phyloP scores from a whole-genome alignment of 37 sponge, comb jelly and placozoan species.

The Cliona cf. orientalis region DNA sequence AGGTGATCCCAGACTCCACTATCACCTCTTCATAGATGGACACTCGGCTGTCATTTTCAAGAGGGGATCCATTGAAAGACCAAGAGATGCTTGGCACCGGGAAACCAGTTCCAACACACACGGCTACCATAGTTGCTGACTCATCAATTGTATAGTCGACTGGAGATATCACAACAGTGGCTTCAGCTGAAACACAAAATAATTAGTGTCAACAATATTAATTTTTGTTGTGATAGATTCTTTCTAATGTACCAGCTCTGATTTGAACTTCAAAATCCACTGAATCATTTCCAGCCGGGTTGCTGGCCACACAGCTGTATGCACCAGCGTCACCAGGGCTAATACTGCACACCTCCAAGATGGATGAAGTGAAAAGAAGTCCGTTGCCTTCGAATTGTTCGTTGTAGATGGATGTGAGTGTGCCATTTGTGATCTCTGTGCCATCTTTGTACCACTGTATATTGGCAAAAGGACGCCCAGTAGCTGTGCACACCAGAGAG shows the following conservation, averaged over 20 bases:
- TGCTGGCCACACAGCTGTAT: conserved; percentile 25
- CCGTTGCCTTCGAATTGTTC: conserved; percentile 4
- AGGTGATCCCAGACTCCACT: background rate
- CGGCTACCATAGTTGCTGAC: background rate
- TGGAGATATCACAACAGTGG: too few relatives aligned
- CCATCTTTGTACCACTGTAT: conserved; percentile 27
- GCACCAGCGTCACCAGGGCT: background rate
- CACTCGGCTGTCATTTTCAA: conserved; percentile 1
- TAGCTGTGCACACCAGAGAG: conserved; percentile 10
- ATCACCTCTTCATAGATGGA: conserved; percentile 3
- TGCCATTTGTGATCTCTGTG: conserved; percentile 2
- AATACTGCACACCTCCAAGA: conserved; percentile 32
- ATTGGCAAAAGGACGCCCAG: conserved; percentile 15
- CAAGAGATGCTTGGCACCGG: conserved; percentile 20
- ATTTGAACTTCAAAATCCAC: too few relatives aligned
- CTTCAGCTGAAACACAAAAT: too few relatives aligned
- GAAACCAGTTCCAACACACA: conserved; percentile 15
- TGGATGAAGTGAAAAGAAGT: conserved; percentile 7
- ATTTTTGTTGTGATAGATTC: too few relatives aligned
- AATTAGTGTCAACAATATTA: too few relatives aligned
- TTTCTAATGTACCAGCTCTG: too few relatives aligned
- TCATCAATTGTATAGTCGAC: too few relatives aligned
- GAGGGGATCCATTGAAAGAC: background rate
- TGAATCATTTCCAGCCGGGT: background rate
- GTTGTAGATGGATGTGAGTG: conserved; percentile 11